Evolutionary conservation across 2,113 vertebrate genomes (phyloP).

Genomic region (Columbina picui): DNA sequence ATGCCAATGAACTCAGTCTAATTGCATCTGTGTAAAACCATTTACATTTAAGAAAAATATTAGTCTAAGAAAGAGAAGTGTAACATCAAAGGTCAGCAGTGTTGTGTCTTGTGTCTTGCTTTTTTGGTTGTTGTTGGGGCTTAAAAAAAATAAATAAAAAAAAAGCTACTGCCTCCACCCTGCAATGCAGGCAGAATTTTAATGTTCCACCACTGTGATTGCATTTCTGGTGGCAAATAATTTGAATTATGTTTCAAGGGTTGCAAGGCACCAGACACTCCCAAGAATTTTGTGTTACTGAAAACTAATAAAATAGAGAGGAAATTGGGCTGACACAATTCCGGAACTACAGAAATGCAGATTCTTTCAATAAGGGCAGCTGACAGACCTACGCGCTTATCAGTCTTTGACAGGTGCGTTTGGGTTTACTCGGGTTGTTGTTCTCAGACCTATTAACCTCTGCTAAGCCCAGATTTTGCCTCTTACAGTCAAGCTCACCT

Average conservation of each 20-base stretch:
- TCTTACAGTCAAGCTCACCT: neutral
- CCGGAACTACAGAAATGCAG: slow-evolving; percentile 14
- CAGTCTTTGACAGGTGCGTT: slow-evolving; percentile 13
- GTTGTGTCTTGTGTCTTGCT: neutral
- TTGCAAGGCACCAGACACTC: neutral
- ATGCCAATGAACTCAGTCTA: neutral
- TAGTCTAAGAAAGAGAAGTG: neutral
- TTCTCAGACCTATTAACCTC: slow-evolving; percentile 6
- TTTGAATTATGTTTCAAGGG: neutral
- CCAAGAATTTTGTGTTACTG: neutral
- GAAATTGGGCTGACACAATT: slow-evolving; percentile 28
- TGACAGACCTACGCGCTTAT: neutral
- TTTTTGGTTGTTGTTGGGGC: neutral
- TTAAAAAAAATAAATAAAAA: neutral
- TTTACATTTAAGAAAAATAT: neutral
- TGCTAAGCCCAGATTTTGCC: neutral
- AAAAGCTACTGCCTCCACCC: neutral
- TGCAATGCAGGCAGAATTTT: neutral
- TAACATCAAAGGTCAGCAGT: neutral
- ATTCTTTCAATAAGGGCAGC: neutral
- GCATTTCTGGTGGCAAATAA: neutral
- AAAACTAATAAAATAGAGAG: slow-evolving; percentile 30
- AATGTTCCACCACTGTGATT: neutral
- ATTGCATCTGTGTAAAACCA: neutral
- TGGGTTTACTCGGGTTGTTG: slow-evolving; percentile 1